A percentile compares a stretch with the other conserved stretches of the same genome.
Conservation (phyloP, 2,797 vertebrate species). For the Protonibea diacanthus region DNA sequence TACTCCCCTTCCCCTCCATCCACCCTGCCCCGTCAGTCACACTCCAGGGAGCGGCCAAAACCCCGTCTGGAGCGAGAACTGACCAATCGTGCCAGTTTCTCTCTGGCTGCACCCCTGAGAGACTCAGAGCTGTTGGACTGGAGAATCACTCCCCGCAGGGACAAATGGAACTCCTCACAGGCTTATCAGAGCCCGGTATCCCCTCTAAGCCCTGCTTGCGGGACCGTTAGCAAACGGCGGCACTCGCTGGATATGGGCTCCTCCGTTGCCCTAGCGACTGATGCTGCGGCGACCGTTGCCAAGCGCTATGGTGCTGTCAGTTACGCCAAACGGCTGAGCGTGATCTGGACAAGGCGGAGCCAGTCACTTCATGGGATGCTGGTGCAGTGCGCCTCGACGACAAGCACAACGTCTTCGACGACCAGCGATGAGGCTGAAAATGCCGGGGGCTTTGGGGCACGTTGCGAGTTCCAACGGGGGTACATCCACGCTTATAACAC, state of each 20-base stretch:
- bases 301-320: slow-evolving; percentile 86
- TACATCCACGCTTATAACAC: slow-evolving; percentile 85
- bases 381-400: slow-evolving; percentile 85
- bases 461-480: slow-evolving; percentile 70
- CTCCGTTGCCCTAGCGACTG: slow-evolving; percentile 80
- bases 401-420: slow-evolving; percentile 74
- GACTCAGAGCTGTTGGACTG: slow-evolving; percentile 76
- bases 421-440: slow-evolving; percentile 71
- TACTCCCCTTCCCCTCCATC: slow-evolving; percentile 79
- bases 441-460: slow-evolving; percentile 45
- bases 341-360: slow-evolving; percentile 93
- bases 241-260: slow-evolving; percentile 83
- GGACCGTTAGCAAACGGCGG: slow-evolving; percentile 74
- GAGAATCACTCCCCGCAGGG: slow-evolving; percentile 70
- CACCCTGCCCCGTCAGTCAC: slow-evolving; percentile 81
- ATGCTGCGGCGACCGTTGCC: slow-evolving; percentile 79
- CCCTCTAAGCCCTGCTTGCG: slow-evolving; percentile 65
- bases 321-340: slow-evolving; percentile 91
- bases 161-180: slow-evolving; percentile 84
- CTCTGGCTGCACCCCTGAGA: slow-evolving; percentile 74
- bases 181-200: slow-evolving; percentile 80
- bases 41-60: slow-evolving; percentile 73
- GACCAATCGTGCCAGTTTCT: slow-evolving; percentile 78
- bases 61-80: slow-evolving; percentile 76
- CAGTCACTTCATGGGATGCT: slow-evolving; percentile 94